These are phyloP conservation scores for Drosophila novamexicana DNA, from an alignment of 1,140 invertebrate species.

Conservation along the genomic window DNA sequence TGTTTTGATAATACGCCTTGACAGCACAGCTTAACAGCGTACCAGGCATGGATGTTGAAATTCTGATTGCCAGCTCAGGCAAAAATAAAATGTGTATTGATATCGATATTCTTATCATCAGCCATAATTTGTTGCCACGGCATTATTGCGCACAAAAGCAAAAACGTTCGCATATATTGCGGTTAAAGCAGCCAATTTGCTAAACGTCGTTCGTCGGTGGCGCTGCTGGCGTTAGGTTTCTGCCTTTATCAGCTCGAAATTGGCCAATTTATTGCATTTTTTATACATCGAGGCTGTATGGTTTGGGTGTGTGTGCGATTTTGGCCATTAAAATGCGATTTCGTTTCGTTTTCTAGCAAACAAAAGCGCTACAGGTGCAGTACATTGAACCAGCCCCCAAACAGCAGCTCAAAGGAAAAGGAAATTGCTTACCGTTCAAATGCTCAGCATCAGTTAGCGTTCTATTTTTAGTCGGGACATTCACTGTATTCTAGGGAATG, in stretches of 20 bases:
- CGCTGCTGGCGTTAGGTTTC: conserved; percentile 5
- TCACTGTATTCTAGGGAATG: conserved; percentile 31
- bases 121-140: conserved; percentile 7
- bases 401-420: conserved; percentile 53
- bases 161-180: neutral
- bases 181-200: conserved; percentile 10
- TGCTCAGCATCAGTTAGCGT: conserved; percentile 44
- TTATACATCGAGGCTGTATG: conserved; percentile 5
- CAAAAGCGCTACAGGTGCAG: conserved; percentile 42
- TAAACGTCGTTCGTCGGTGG: neutral
- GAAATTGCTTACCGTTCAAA: conserved; percentile 61
- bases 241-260: conserved; percentile 18
- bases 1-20: neutral
- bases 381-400: conserved; percentile 41
- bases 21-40: neutral
- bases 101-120: conserved; percentile 2
- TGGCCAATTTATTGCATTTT: conserved; percentile 24
- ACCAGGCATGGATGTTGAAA: neutral
- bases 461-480: conserved; percentile 49
- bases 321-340: conserved; percentile 49
- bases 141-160: neutral
- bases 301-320: conserved; percentile 33
- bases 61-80: neutral
- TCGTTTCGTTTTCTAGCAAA: conserved; percentile 19
- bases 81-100: neutral